These are phyloP conservation scores for Platycnemis pennipes DNA, from an alignment of 2,888 invertebrate species.

Conservation along the genomic window DNA sequence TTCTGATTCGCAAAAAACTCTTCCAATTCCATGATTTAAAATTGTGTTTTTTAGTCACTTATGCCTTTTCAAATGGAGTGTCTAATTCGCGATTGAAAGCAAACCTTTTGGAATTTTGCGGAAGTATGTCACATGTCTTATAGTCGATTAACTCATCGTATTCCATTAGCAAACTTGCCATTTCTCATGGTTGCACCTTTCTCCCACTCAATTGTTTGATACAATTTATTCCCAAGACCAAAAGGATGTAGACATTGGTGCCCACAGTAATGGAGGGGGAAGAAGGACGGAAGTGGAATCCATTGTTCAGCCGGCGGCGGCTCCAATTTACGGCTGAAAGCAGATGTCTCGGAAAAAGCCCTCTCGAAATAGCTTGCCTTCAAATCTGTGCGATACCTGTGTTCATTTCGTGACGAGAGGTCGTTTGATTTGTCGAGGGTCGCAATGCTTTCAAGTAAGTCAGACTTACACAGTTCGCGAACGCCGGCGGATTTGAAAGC, in stretches of 20 bases:
- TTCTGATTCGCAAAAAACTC: no score
- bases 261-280: background rate
- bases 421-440: background rate
- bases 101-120: no score
- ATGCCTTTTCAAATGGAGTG: no score
- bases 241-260: background rate
- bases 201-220: background rate
- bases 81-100: no score
- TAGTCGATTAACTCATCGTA: no score
- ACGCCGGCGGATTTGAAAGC: background rate
- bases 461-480: background rate
- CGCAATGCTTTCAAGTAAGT: background rate
- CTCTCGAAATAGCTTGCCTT: background rate
- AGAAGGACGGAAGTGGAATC: background rate
- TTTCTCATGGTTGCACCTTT: no score
- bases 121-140: no score
- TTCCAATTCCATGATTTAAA: no score
- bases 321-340: background rate
- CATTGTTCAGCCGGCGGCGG: background rate
- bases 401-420: background rate
- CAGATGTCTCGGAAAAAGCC: background rate
- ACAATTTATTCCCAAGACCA: background rate
- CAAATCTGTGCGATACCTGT: background rate
- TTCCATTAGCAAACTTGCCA: no score
- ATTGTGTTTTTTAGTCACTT: no score